Conservation (phyloP, 2,888 invertebrate species). For the Perithous albicinctus region DNA sequence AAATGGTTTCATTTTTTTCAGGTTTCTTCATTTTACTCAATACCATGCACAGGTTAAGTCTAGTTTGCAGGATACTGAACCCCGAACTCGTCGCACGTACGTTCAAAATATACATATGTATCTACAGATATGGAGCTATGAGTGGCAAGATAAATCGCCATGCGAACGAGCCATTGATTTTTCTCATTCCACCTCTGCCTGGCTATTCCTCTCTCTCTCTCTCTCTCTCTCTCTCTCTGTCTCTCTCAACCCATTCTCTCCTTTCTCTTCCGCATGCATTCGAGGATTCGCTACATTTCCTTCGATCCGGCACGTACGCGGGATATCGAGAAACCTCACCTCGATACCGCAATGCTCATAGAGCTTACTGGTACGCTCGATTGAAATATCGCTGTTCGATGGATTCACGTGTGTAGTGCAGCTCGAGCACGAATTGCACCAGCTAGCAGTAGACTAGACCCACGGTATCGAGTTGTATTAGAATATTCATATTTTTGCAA, state of each 20-base stretch:
- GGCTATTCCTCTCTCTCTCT: conserved; percentile 18
- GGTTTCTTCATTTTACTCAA: background rate
- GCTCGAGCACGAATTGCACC: conserved; percentile 38
- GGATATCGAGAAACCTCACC: conserved; percentile 52
- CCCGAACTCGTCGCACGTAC: conserved; percentile 13
- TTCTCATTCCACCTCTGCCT: conserved; percentile 31
- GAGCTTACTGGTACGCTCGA: conserved; percentile 44
- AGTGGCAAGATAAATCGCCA: conserved; percentile 51
- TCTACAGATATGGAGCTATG: conserved; percentile 8
- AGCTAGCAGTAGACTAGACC: background rate
- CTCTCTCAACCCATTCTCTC: conserved; percentile 36
- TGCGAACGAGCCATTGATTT: conserved; percentile 65
- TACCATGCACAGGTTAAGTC: background rate
- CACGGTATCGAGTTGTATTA: background rate
- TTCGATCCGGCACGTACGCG: conserved; percentile 67
- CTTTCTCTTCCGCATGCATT: conserved; percentile 7
- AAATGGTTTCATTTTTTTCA: background rate
- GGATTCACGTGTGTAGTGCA: conserved; percentile 31
- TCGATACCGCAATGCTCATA: conserved; percentile 49
- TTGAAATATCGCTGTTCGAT: conserved; percentile 59
- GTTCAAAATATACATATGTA: conserved; percentile 6
- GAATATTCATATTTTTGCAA: conserved; percentile 40
- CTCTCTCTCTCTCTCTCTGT: conserved; percentile 43
- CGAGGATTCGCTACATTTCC: conserved; percentile 74
- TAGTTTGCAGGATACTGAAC: background rate